Evolutionary conservation across 53 echinoderm and acorn worm species (phyloP).

Genomic region (Luidia sarsii): DNA sequence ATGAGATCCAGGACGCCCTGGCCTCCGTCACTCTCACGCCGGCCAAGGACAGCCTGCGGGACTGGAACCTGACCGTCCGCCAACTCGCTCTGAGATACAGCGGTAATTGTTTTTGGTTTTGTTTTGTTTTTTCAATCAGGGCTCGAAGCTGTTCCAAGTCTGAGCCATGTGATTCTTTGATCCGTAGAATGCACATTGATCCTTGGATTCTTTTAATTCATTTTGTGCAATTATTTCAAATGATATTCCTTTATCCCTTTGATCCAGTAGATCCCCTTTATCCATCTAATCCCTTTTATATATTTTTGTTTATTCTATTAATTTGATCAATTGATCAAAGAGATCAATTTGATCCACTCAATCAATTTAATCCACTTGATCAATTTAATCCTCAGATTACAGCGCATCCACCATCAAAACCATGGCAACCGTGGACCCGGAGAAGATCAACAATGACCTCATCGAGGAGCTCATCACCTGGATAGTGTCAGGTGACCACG

Average conservation of each 20-base stretch:
- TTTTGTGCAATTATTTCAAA: no score
- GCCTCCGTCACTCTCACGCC: conserved; percentile 53
- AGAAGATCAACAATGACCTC: conserved; percentile 80
- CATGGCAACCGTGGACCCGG: conserved; percentile 69
- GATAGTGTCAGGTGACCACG: conserved; percentile 77
- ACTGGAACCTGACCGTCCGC: conserved; percentile 74
- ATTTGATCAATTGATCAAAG: no score
- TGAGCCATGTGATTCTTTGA: no score
- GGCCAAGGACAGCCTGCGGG: conserved; percentile 58
- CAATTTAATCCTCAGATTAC: conserved; percentile 55
- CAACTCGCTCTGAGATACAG: conserved; percentile 74
- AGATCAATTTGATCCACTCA: no score
- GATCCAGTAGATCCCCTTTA: no score
- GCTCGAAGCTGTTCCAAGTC: no score
- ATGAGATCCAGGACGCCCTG: conserved; percentile 70
- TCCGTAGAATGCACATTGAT: no score
- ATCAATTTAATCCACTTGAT: no score
- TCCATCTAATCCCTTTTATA: no score
- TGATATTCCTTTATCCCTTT: no score
- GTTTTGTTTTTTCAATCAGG: neutral
- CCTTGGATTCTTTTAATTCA: no score
- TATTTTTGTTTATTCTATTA: no score
- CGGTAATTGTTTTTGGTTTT: conserved; percentile 38
- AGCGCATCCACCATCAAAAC: conserved; percentile 68
- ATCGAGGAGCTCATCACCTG: conserved; percentile 74